Evolutionary conservation across 1,140 invertebrate species (phyloP).

Genomic region (Macrosteles quadrilineatus): DNA sequence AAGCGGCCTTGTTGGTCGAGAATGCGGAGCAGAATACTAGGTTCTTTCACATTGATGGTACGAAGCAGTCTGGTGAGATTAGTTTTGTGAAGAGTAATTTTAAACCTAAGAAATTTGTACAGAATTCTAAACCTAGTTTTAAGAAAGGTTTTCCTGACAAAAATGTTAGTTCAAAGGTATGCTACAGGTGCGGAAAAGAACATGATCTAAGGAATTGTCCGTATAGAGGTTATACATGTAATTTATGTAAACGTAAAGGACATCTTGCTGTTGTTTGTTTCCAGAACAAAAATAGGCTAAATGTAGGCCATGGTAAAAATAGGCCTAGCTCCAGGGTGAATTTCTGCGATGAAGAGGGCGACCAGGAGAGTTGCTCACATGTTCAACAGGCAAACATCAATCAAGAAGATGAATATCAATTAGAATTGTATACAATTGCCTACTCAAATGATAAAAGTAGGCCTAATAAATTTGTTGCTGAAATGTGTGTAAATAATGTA

Average conservation of each 20-base stretch:
- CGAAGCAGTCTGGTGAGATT: not conserved
- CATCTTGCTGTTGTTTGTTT: not conserved
- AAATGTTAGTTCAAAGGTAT: not conserved
- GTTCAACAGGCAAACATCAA: no score
- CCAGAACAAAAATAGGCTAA: not conserved
- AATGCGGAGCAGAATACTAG: not conserved
- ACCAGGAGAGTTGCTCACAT: no score
- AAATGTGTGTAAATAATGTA: no score
- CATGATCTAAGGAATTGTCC: not conserved
- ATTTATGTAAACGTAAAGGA: not conserved
- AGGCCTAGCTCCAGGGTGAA: not conserved
- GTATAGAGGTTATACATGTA: not conserved
- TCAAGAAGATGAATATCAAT: no score
- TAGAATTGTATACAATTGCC: no score
- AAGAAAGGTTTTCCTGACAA: no score
- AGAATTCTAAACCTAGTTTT: not conserved
- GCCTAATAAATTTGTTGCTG: no score
- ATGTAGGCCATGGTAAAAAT: not conserved
- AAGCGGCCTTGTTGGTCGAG: not conserved
- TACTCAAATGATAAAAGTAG: no score
- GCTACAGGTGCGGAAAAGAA: not conserved
- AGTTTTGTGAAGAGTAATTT: not conserved
- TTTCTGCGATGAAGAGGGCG: not conserved
- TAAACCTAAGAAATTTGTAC: no score
- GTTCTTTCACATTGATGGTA: not conserved